phyloP scores from a whole-genome alignment of 2,113 vertebrate species.

The Aegotheles bennettii region DNA sequence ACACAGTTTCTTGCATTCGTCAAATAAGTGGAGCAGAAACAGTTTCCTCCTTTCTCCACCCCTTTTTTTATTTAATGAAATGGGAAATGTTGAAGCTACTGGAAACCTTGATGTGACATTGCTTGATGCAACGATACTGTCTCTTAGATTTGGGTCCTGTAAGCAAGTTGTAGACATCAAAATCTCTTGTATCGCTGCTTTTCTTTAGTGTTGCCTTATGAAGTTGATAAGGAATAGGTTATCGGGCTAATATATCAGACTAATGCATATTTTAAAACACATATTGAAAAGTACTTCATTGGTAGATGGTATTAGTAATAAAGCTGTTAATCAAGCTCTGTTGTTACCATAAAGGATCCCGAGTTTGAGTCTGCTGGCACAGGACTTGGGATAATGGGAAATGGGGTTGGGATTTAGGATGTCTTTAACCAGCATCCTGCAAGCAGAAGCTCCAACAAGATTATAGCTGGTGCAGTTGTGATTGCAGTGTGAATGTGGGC shows the following conservation, averaged over 20 bases:
- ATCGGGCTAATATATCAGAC: background rate
- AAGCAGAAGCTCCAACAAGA: background rate
- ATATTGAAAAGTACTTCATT: background rate
- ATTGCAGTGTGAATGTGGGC: background rate
- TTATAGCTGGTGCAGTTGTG: background rate
- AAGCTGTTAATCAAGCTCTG: background rate
- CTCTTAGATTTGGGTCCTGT: background rate
- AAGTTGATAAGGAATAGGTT: background rate
- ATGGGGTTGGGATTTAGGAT: background rate
- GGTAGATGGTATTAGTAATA: background rate
- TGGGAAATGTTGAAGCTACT: constrained; percentile 29
- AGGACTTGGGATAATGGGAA: background rate
- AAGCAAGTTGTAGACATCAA: background rate
- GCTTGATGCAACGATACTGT: background rate
- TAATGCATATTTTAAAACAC: background rate
- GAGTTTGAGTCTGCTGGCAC: background rate
- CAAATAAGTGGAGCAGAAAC: constrained; percentile 24
- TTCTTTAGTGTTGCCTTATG: background rate
- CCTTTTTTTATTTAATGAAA: constrained; percentile 1
- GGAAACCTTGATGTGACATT: constrained; percentile 37
- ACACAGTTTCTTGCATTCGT: background rate
- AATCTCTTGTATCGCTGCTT: background rate
- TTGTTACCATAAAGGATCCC: background rate
- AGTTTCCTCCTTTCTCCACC: constrained; percentile 2
- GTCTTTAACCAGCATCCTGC: background rate